Conservation (phyloP, 2,113 vertebrate species). For the Stomatorhinus ivindoensis region DNA sequence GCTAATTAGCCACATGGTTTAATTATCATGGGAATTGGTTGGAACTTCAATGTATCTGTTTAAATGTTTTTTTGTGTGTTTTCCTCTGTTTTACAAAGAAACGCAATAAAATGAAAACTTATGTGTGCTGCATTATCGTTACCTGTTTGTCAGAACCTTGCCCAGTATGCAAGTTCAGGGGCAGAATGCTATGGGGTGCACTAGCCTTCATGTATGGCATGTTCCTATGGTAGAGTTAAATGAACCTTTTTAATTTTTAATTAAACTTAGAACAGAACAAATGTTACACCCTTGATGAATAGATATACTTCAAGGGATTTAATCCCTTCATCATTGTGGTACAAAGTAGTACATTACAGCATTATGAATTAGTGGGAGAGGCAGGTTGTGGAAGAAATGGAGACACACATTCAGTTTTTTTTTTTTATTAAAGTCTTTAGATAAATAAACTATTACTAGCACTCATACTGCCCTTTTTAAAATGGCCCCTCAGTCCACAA, state of each 20-base stretch:
- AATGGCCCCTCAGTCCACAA: no score
- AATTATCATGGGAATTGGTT: not conserved
- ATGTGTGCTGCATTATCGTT: not conserved
- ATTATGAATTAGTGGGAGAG: no score
- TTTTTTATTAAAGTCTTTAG: no score
- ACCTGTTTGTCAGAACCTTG: not conserved
- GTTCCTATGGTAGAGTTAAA: conserved; percentile 81
- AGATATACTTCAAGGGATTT: not conserved
- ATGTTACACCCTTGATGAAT: not conserved
- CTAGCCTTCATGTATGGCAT: conserved; percentile 80
- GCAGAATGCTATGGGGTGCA: conserved; percentile 74
- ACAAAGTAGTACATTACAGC: no score
- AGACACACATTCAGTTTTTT: no score
- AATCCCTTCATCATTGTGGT: not conserved
- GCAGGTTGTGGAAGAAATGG: no score
- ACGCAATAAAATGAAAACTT: not conserved
- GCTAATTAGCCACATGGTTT: not conserved
- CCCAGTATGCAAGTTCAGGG: not conserved
- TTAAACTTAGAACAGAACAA: not conserved
- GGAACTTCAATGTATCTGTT: not conserved
- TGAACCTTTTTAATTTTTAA: not conserved
- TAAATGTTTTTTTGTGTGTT: not conserved
- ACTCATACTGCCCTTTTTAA: no score
- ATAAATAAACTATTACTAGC: no score
- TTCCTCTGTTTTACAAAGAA: not conserved